These are phyloP conservation scores for Ethmia dodecea DNA, from an alignment of 2,888 invertebrate species.

Conservation along the genomic window DNA sequence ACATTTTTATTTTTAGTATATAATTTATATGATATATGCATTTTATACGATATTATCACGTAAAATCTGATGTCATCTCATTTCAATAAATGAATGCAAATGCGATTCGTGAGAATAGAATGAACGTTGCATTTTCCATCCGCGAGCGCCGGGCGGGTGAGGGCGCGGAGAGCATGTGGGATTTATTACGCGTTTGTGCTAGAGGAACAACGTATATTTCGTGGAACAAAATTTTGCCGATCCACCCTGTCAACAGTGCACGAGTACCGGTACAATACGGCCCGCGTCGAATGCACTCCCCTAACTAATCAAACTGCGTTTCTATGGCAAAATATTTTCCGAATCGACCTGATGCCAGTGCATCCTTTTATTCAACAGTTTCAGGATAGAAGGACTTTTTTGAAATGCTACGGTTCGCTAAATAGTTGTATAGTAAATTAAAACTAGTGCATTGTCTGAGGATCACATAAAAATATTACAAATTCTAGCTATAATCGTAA, in stretches of 20 bases:
- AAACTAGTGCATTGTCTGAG: too few species aligned
- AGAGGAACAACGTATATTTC: conserved; percentile 3
- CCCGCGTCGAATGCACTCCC: neutral
- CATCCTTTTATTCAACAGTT: too few species aligned
- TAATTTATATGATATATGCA: too few species aligned
- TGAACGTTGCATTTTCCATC: conserved; percentile 17
- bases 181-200: conserved; percentile 7
- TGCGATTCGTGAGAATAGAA: conserved; percentile 22
- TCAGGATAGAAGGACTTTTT: too few species aligned
- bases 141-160: neutral
- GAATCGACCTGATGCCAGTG: too few species aligned
- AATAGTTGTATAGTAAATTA: too few species aligned
- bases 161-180: neutral
- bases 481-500: too few species aligned
- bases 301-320: neutral
- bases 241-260: conserved; percentile 6
- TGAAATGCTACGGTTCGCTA: too few species aligned
- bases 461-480: too few species aligned
- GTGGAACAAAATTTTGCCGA: conserved; percentile 12
- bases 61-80: conserved; percentile 18
- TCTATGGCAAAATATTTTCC: too few species aligned
- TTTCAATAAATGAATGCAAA: conserved; percentile 32
- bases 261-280: neutral
- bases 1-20: too few species aligned
- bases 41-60: too few species aligned